Evolutionary conservation across 2,113 vertebrate genomes (phyloP), one percentile per base, ranked within the genome.

Genomic region (Rhabdomys dilectus): DNA sequence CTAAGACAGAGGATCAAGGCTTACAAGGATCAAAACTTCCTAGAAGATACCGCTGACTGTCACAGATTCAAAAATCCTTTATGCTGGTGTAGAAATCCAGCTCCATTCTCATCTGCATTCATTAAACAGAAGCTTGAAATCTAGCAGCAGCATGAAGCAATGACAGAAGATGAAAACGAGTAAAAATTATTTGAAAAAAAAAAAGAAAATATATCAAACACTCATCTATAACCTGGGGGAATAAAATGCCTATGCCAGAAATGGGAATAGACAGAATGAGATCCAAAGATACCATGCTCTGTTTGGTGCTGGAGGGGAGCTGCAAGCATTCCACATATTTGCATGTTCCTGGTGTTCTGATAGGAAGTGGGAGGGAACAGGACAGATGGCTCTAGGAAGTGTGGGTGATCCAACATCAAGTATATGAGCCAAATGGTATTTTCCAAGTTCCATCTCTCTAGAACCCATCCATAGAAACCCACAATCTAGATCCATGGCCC

Each of bases 341-440:
- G 58, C 86, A 64, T 56, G 82, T 76, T 88, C 78, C 34, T 12
- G 56, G 36, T 2, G 22, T 81, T 85, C 93, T 10, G 0, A 70
- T 88, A 60, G 89, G 85, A 96, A 88, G 91, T 42, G 48, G 95
- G 84, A 94, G 97, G 53, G 10, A 62, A 21, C 15, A 1, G 76
- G 80, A 88, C 95, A 97, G 94, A 96, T 84, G 97, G 95, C 80
- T 88, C n/a, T 62, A 72, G 94, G 56, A 91, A 95, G 93, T 70
- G 97, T 92, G 85, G 97, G 95, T 7, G 89, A 88, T 64, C 85
- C 78, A 75, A 97, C n/a, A 62, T 95, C 95, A 96, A 56, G 75
- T 42, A 60, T 48, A 56, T 42, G 70, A 95, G 68, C 95, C 94
- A 95, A 93, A 95, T 86, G 96, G 90, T 86, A 76, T 85, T 97